Percentiles rank a stretch among this genome's conserved stretches.
Evolutionary conservation across 2,113 vertebrate species (phyloP).

Genomic region (Eolophus roseicapilla): DNA sequence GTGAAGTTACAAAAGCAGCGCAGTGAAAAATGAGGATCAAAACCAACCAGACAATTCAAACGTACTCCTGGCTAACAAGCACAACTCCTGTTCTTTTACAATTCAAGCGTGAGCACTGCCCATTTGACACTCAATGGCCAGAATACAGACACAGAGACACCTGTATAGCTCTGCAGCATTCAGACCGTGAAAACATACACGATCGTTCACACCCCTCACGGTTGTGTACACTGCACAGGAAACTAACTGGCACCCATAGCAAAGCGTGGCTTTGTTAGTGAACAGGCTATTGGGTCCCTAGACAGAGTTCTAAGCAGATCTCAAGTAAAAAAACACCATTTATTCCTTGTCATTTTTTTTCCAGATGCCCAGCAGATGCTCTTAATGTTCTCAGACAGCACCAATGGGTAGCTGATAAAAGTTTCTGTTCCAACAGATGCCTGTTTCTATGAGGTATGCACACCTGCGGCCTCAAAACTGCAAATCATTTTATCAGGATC

Average conservation of each 20-base stretch:
- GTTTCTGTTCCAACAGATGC: background rate
- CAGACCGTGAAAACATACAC: background rate
- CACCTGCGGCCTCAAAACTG: background rate
- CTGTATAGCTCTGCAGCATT: background rate
- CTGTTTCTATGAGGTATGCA: background rate
- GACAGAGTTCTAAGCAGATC: background rate
- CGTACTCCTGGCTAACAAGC: accelerated
- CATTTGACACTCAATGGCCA: background rate
- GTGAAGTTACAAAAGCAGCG: background rate
- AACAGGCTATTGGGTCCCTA: background rate
- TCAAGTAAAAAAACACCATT: background rate
- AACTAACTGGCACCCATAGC: background rate
- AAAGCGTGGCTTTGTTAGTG: accelerated
- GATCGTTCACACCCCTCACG: background rate
- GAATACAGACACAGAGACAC: background rate
- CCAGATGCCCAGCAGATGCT: accelerated
- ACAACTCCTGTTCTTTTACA: accelerated
- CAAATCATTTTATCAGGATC: accelerated
- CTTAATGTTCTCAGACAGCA: background rate
- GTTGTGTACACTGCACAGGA: background rate
- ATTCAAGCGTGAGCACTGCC: too few species aligned
- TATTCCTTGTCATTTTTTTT: background rate
- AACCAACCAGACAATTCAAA: background rate
- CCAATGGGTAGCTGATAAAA: background rate
- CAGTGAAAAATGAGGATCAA: accelerated